Evolutionary conservation across 2,113 vertebrate species (phyloP), one percentile per base, ranked within the genome.

Genomic region (human): DNA sequence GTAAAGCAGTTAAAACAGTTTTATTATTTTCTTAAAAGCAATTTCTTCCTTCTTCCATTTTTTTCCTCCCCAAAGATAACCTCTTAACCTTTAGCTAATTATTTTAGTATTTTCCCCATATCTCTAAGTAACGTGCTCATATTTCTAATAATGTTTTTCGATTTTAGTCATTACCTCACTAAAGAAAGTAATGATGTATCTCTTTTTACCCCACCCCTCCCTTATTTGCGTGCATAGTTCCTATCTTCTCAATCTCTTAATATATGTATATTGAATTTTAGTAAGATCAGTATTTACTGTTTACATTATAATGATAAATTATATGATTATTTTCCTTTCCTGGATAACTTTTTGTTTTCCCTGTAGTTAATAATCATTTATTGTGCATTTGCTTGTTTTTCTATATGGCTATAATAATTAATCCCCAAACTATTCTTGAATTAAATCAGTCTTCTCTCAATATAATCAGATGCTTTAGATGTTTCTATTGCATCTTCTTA

Each of bases 311-410:
- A 93, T 40, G 23, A 50, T 12, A 93, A 90, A 91, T 79, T 52
- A 38, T 66, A 73, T 27, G 55, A 75, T 73, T 81, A 25, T 73
- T 95, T 90, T 84, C 17, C 93, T 81, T 97, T 72, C 59, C 59
- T 83, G 50, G 23, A 78, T 70, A 83, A n/a, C 30, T 59, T 95
- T 84, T 85, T 83, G 40, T 90, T 90, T 78, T 78, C 70, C 22
- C 32, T 90, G 2, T 87, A 83, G 7, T 66, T 57, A 76, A 90
- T 68, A 35, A 70, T 68, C 27, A 73, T 73, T 59, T 43, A 59
- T n/a, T 93, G 7, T 90, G 27, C 32, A 22, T 61, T 48, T 92
- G 40, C 20, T 93, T 57, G 30, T 90, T 87, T 92, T 96, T 75
- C 55, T 90, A 35, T 43, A 10, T 68, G 73, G 16, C 86, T 85